Evolutionary conservation across 2,113 vertebrate genomes (phyloP).

Genomic region (Phyllopteryx taeniolatus): DNA sequence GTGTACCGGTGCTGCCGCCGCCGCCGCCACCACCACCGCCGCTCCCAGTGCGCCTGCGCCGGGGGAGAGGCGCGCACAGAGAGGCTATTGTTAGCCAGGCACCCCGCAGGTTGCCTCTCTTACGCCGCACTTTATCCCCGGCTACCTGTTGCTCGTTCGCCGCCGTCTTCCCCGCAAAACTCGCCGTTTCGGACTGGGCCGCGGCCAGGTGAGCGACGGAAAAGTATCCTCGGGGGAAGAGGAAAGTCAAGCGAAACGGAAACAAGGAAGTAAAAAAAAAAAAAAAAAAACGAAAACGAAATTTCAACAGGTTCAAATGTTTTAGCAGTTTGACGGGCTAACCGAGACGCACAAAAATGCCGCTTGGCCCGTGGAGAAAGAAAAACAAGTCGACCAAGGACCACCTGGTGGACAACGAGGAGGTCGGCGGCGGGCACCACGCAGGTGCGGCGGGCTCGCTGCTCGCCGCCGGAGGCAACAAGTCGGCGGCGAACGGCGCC

Average conservation of each 20-base stretch:
- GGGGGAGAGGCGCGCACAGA: constrained; percentile 50
- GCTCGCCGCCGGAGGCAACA: constrained; percentile 8
- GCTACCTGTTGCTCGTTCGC: constrained; percentile 61
- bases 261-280: constrained; percentile 47
- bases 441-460: constrained; percentile 39
- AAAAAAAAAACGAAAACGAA: not conserved
- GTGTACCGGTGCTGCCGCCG: constrained; percentile 39
- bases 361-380: constrained; percentile 81
- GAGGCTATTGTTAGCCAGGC: constrained; percentile 65
- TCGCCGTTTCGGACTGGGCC: constrained; percentile 20
- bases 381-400: constrained; percentile 78
- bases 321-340: constrained; percentile 21
- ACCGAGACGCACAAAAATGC: constrained; percentile 72
- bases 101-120: constrained; percentile 29
- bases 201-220: constrained; percentile 26
- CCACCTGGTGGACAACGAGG: constrained; percentile 80
- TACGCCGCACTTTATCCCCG: constrained; percentile 34
- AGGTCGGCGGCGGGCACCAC: constrained; percentile 71
- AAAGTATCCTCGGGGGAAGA: constrained; percentile 9
- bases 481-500: constrained; percentile 50
- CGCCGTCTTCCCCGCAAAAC: constrained; percentile 10
- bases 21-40: not conserved
- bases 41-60: constrained; percentile 67
- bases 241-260: not conserved
- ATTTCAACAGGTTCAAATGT: constrained; percentile 67